Base-by-base conservation (phyloP, 2,888 invertebrate species). In the Helobdella robusta region DNA sequence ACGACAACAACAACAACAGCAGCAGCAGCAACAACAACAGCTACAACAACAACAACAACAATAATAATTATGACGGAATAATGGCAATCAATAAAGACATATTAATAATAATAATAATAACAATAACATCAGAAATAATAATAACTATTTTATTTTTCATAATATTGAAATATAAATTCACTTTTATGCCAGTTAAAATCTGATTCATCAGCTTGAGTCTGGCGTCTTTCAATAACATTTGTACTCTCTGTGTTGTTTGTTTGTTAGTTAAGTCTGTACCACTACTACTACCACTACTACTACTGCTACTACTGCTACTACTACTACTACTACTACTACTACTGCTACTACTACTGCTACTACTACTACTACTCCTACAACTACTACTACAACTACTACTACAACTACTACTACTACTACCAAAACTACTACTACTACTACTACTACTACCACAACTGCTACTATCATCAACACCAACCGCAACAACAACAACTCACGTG, bases 171-270 rank as follows among this genome's bases (percentile, higher is more conserved):
- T 59, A 36, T 59, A 8, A 59, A 35, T 23, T 15, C 65, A 71
- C 71, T 67, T 68, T 70, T 28, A 71, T 70, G 2, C 71, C 71
- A 56, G 64, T 69, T 20, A 71, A 62, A n/a, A 71, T 59, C 46
- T 71, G 69, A 40, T 69, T 70, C 64, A 70, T 65, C 58, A 68
- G 64, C 40, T 69, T 70, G 25, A 70, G 66, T n/a, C 71, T 36
- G 6, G 54, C 32, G 35, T 71, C 71, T 40, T 71, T 71, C 59
- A 68, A 62, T n/a, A 50, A 58, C 71, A 71, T 71, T 52, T 70
- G 69, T 23, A 35, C 46, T 36, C 50, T 60, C 70, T 71, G n/a
- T n/a, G n/a, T n/a, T n/a, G n/a, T n/a, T n/a, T n/a, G n/a, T n/a
- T n/a, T n/a, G n/a, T n/a, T n/a, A n/a, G n/a, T n/a, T n/a, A n/a